A percentile compares a stretch with the other conserved stretches of the same genome.
Evolutionary conservation across 2,888 invertebrate species (phyloP).

Genomic region (Dorcus hopei): DNA sequence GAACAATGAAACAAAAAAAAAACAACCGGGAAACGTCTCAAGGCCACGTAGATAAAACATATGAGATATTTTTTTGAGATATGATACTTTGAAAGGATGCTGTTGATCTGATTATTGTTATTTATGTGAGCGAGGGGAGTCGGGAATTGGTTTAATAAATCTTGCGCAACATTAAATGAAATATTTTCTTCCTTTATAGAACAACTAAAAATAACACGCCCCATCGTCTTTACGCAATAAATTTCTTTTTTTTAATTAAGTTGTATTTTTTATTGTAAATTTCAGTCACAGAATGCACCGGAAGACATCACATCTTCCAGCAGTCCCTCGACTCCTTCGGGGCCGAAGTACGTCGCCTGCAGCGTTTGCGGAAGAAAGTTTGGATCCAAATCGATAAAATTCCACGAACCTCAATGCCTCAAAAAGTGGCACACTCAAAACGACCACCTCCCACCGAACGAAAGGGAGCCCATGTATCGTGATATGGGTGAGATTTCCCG

Average conservation of each 20-base stretch:
- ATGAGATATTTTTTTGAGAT: too few relatives aligned
- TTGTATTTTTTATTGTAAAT: not conserved
- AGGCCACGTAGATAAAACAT: too few relatives aligned
- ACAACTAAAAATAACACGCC: too few relatives aligned
- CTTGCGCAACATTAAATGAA: too few relatives aligned
- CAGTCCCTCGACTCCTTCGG: constrained; percentile 46
- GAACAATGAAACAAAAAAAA: too few relatives aligned
- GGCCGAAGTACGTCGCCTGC: constrained; percentile 51
- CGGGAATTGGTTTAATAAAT: too few relatives aligned
- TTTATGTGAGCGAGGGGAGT: too few relatives aligned
- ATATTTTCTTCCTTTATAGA: too few relatives aligned
- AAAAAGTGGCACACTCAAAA: constrained; percentile 62
- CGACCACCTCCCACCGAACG: constrained; percentile 53
- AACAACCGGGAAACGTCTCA: too few relatives aligned
- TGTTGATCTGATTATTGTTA: too few relatives aligned
- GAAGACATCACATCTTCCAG: constrained; percentile 43
- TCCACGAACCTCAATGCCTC: constrained; percentile 67
- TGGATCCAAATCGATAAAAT: constrained; percentile 60
- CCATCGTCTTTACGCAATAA: too few relatives aligned
- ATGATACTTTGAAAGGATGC: too few relatives aligned
- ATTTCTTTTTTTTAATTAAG: not conserved
- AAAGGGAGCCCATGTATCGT: constrained; percentile 34
- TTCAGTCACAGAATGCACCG: constrained; percentile 39
- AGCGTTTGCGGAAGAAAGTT: constrained; percentile 66
- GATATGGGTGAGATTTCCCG: constrained; percentile 2